Base-by-base conservation (phyloP, 2,888 invertebrate species). In the Philopedon plagiatum region DNA sequence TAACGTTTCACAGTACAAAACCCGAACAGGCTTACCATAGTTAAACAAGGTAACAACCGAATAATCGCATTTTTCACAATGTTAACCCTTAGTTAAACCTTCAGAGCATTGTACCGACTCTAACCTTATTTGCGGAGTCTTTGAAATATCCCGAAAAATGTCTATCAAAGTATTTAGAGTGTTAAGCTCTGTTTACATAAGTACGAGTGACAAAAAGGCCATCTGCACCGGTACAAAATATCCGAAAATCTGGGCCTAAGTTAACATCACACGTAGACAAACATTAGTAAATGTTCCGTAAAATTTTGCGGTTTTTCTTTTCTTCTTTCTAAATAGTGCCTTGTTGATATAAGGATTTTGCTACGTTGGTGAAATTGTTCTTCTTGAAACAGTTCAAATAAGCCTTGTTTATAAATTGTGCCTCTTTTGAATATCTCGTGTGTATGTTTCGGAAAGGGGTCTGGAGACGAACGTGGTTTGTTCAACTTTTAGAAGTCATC, bases 41-140 rank as follows among this genome's bases (percentile, higher is more conserved):
- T 65, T 49, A 61, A 71, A 71, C 65, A 71, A 58, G 71, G 34
- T 60, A 71, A 71, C 71, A 71, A 71, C 60, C 65, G 65, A 65
- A 71, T 71, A 71, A 71, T 71, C 64, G 65, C 29, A 71, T 71
- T 71, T 71, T 65, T 65, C 71, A 71, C 60, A 65, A 65, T 71
- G 71, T 70, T 64, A 69, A 69, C 69, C 69, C 69, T 21, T 46
- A 21, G 56, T 56, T 68, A 69, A 69, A 69, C 57, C 18, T 32
- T 46, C 56, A 49, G 8, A 63, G 64, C 37, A 70, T 70, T 64
- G 70, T 70, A 70, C 49, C 37, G 49, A 70, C 58, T 69, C 69
- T 57, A 62, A 62, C 34, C 15, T 54, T 71, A 61, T 71, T 71
- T 65, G 71, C 44, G 0, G 54, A 71, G 65, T 34, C 71, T 71